Conservation (phyloP, 1,140 invertebrate species). For the Capitella teleta region DNA sequence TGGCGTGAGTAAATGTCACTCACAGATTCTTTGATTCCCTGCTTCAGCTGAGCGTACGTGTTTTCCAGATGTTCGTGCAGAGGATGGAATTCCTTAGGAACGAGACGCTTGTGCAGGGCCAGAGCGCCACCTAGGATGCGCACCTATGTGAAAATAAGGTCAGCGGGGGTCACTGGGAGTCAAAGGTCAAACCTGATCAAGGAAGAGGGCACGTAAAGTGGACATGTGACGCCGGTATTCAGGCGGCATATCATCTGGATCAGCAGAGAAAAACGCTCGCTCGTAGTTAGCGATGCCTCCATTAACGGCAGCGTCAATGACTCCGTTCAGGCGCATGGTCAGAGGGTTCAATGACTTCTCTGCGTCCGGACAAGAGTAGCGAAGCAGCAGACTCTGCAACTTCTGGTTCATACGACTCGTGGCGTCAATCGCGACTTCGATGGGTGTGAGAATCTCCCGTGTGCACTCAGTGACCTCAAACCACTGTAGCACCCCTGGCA, state of each 20-base stretch:
- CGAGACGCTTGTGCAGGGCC: slow-evolving; percentile 67
- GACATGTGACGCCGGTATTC: too few relatives aligned
- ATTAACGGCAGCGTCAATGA: slow-evolving; percentile 30
- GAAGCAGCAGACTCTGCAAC: too few relatives aligned
- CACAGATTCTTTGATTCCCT: slow-evolving; percentile 48
- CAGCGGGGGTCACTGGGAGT: too few relatives aligned
- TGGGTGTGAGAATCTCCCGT: not conserved
- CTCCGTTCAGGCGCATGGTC: slow-evolving; percentile 64
- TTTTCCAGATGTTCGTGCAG: slow-evolving; percentile 77
- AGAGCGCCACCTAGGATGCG: slow-evolving; percentile 68
- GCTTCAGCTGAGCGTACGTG: slow-evolving; percentile 65
- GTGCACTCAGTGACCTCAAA: slow-evolving; percentile 21
- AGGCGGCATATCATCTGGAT: too few relatives aligned
- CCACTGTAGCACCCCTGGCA: slow-evolving; percentile 36
- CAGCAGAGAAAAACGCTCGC: too few relatives aligned
- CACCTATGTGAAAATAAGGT: too few relatives aligned
- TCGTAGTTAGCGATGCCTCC: slow-evolving; percentile 34
- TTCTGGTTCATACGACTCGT: slow-evolving; percentile 24
- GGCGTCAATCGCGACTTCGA: slow-evolving; percentile 23
- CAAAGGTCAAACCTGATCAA: too few relatives aligned
- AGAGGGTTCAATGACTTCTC: slow-evolving; percentile 66
- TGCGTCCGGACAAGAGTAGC: too few relatives aligned
- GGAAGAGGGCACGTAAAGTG: too few relatives aligned
- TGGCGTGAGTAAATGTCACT: too few relatives aligned
- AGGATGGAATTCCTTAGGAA: slow-evolving; percentile 68